phyloP scores from a whole-genome alignment of 2,113 vertebrate genomes.

The Pandion haliaetus region DNA sequence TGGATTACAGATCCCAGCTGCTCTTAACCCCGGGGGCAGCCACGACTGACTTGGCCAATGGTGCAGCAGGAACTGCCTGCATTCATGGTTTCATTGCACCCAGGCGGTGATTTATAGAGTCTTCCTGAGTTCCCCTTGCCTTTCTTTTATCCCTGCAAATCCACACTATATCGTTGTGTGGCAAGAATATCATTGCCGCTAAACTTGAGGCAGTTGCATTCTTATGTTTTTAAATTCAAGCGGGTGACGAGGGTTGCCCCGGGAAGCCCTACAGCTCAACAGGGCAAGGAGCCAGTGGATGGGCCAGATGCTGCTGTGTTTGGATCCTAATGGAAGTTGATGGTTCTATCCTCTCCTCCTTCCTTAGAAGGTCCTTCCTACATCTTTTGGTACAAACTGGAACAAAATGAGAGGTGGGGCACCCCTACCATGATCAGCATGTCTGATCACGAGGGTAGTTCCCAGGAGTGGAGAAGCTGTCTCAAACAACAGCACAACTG shows the following conservation, averaged over 20 bases:
- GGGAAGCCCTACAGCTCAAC: not conserved
- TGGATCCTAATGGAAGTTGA: not conserved
- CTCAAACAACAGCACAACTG: not conserved
- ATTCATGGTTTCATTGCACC: not conserved
- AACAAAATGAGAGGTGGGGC: not conserved
- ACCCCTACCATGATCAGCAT: not conserved
- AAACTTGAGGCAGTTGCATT: not conserved
- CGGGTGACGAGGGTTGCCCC: not conserved
- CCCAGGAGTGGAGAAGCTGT: not conserved
- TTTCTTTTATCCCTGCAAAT: not conserved
- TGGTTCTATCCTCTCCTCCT: not conserved
- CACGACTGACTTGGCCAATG: not conserved
- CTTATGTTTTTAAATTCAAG: not conserved
- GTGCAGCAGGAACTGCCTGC: not conserved
- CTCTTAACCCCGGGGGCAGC: constrained; percentile 3
- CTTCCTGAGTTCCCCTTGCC: not conserved
- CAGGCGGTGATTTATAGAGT: not conserved
- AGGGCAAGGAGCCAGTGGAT: not conserved
- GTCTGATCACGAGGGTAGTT: not conserved
- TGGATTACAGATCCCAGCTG: constrained; percentile 42
- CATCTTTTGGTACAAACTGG: not conserved
- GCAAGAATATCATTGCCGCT: not conserved
- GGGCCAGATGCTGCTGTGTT: not conserved
- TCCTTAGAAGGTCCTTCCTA: not conserved
- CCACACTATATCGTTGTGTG: not conserved